Evolutionary conservation across 2,797 vertebrate genomes (phyloP).

Genomic region (Podarcis siculus): DNA sequence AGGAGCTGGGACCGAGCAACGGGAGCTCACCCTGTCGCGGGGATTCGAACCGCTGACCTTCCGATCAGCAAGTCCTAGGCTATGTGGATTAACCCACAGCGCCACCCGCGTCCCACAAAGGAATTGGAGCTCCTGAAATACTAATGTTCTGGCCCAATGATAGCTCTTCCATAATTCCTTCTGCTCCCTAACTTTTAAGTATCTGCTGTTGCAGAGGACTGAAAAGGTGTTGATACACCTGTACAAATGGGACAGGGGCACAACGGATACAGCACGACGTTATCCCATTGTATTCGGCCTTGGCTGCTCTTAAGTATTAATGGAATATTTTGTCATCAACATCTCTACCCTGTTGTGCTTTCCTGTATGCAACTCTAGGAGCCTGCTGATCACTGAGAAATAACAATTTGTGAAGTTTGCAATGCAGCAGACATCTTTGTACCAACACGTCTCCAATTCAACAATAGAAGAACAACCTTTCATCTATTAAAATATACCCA

Average conservation of each 20-base stretch:
- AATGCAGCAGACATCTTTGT: neutral
- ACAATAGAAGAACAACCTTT: neutral
- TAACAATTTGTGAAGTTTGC: neutral
- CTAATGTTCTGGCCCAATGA: neutral
- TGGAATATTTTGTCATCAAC: neutral
- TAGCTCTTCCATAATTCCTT: neutral
- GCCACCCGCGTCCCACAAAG: no score
- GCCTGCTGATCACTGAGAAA: conserved; percentile 4
- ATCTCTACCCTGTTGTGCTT: neutral
- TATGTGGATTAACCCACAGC: no score
- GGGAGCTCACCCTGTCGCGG: no score
- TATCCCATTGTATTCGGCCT: neutral
- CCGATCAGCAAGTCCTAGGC: no score
- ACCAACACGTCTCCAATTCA: neutral
- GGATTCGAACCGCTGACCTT: no score
- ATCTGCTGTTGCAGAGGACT: neutral
- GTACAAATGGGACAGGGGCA: neutral
- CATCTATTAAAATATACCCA: neutral
- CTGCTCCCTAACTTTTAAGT: neutral
- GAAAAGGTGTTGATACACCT: neutral
- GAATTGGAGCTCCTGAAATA: neutral
- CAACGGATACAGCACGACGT: neutral
- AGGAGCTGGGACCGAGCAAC: no score
- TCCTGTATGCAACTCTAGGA: neutral
- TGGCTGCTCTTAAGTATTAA: neutral